Evolutionary conservation across 2,797 vertebrate genomes (phyloP).

Genomic region (Syngnathus rostellatus): DNA sequence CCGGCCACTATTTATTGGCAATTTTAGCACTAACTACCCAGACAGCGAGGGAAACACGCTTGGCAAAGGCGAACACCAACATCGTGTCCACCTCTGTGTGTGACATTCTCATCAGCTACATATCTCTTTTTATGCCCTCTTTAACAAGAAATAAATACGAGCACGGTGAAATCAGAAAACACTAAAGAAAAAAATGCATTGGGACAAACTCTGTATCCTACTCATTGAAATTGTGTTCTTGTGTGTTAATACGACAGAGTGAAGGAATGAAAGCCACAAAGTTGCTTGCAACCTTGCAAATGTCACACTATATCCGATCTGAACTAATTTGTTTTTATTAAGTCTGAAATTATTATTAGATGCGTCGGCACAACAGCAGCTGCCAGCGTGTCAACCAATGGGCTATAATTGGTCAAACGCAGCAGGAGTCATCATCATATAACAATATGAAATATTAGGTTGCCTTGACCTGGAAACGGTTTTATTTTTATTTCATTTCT

Average conservation of each 20-base stretch:
- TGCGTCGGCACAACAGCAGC: neutral
- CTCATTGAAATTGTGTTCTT: neutral
- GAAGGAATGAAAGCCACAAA: neutral
- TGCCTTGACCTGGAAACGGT: neutral
- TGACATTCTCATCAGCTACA: slow-evolving; percentile 11
- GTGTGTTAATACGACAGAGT: neutral
- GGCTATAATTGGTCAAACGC: neutral
- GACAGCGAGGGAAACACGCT: slow-evolving; percentile 59
- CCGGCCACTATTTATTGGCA: slow-evolving; percentile 69
- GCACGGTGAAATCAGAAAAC: neutral
- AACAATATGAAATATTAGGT: neutral
- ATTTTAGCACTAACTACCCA: slow-evolving; percentile 64
- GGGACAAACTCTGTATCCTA: neutral
- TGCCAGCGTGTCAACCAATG: neutral
- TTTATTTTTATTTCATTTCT: neutral
- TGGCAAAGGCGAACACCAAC: slow-evolving; percentile 43
- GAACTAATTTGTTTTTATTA: neutral
- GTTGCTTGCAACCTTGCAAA: neutral
- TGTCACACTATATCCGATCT: neutral
- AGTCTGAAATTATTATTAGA: neutral
- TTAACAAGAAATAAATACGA: slow-evolving; percentile 18
- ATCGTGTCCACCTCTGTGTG: slow-evolving; percentile 22
- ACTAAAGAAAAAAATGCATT: slow-evolving; percentile 9
- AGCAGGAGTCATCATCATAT: neutral
- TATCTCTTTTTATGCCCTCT: neutral